Percentiles rank a stretch among this genome's conserved stretches.
These are phyloP conservation scores for Macrotrachela quadricornifera DNA, from an alignment of 1,140 invertebrate species.

Conservation along the genomic window DNA sequence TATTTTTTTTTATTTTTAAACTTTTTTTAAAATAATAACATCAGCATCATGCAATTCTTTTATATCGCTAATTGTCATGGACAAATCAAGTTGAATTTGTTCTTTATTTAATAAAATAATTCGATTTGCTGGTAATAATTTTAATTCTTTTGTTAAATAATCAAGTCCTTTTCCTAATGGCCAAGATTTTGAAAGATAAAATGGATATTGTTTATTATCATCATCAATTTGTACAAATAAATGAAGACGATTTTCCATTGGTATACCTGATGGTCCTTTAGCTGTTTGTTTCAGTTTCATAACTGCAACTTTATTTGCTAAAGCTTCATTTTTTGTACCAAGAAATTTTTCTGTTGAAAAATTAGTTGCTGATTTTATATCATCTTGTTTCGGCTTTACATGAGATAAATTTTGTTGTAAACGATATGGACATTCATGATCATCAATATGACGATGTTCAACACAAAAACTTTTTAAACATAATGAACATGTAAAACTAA, in stretches of 20 bases:
- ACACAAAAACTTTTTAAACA: not conserved
- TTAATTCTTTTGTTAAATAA: constrained; percentile 1
- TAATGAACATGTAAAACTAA: not conserved
- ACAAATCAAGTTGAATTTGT: no score
- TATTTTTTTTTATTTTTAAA: no score
- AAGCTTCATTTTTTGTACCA: constrained; percentile 1
- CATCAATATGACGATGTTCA: not conserved
- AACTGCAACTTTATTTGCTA: not conserved
- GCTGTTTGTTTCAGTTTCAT: constrained; percentile 7
- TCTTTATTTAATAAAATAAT: no score
- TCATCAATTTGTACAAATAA: not conserved
- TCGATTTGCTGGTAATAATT: not conserved
- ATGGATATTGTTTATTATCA: not conserved
- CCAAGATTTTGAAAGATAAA: constrained; percentile 3
- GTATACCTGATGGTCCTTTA: not conserved
- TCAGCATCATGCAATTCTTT: no score
- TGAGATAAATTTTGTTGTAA: no score
- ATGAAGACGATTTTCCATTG: not conserved
- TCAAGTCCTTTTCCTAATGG: constrained; percentile 1
- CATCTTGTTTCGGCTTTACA: not conserved
- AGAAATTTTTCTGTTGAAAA: not conserved
- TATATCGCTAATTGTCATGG: no score
- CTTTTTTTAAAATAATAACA: no score
- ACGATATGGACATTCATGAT: not conserved
- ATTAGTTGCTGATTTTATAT: not conserved